phyloP scores from a whole-genome alignment of 2,113 vertebrate species.

The Amazona vittata region DNA sequence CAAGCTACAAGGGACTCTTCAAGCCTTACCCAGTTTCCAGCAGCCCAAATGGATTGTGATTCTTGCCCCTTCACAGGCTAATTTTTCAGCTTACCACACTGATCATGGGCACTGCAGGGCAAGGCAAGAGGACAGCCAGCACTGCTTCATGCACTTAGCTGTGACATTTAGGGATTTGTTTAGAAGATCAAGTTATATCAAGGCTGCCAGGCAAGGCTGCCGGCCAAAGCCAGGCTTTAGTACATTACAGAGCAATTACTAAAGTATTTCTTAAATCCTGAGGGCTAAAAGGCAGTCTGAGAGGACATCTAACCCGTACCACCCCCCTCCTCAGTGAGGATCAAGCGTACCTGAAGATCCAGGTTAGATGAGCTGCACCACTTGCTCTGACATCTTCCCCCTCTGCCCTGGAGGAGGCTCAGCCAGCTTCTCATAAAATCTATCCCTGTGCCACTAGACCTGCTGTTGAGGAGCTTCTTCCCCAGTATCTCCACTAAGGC shows the following conservation, averaged over 20 bases:
- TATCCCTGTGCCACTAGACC: not conserved
- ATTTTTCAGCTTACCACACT: not conserved
- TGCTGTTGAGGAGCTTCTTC: not conserved
- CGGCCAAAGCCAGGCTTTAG: constrained; percentile 44
- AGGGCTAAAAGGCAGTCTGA: not conserved
- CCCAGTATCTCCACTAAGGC: not conserved
- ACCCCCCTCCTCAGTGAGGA: not conserved
- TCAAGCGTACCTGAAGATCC: not conserved
- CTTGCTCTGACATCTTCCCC: not conserved
- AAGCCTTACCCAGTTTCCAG: not conserved
- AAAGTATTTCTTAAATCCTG: constrained; percentile 6
- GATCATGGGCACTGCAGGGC: not conserved
- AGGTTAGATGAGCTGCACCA: not conserved
- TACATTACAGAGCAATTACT: constrained; percentile 14
- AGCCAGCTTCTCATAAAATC: not conserved
- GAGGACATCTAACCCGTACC: not conserved
- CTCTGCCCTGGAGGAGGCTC: not conserved
- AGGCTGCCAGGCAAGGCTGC: not conserved
- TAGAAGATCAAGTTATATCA: not conserved
- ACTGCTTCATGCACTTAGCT: not conserved
- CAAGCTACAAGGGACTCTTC: not conserved
- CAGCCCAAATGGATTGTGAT: rapidly evolving
- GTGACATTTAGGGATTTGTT: not conserved
- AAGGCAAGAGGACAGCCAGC: not conserved
- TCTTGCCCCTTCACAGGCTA: not conserved